phyloP scores from a whole-genome alignment of 2,888 invertebrate species.

The Dynastes maya region DNA sequence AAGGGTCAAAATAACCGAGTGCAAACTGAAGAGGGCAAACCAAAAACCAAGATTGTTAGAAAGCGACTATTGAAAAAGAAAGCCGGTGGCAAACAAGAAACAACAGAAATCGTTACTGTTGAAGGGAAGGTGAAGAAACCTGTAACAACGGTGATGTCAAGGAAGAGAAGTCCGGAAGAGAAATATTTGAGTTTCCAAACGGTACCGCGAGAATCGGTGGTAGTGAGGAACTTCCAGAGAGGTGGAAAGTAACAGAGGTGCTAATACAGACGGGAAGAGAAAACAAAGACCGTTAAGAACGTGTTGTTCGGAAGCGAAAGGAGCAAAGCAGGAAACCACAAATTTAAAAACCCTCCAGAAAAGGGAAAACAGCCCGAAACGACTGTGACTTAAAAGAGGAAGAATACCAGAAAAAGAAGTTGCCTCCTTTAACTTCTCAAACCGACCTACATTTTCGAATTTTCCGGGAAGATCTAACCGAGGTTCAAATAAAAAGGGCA shows the following conservation, averaged over 20 bases:
- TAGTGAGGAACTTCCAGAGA: slow-evolving; percentile 56
- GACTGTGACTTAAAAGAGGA: slow-evolving; percentile 65
- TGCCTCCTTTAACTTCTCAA: slow-evolving; percentile 58
- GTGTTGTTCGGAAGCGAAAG: slow-evolving; percentile 69
- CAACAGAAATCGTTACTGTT: too few relatives aligned
- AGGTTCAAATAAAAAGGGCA: too few relatives aligned
- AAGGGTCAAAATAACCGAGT: slow-evolving; percentile 63
- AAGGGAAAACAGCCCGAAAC: slow-evolving; percentile 68
- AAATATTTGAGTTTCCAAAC: slow-evolving; percentile 35
- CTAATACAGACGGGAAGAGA: slow-evolving; percentile 56
- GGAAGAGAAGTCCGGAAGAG: background rate
- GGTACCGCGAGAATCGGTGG: background rate
- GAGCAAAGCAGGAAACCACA: slow-evolving; percentile 69
- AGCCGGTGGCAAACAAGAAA: too few relatives aligned
- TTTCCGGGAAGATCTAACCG: too few relatives aligned
- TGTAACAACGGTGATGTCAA: slow-evolving; percentile 60
- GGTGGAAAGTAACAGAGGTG: slow-evolving; percentile 60
- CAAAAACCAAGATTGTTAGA: slow-evolving; percentile 62
- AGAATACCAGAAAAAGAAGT: slow-evolving; percentile 52
- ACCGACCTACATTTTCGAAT: slow-evolving; percentile 55
- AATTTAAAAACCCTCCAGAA: slow-evolving; percentile 69
- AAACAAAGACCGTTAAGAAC: slow-evolving; percentile 62
- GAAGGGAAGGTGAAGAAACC: slow-evolving; percentile 51
- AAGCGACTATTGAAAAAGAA: slow-evolving; percentile 58
- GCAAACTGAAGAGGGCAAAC: slow-evolving; percentile 66